Evolutionary conservation across 1,140 invertebrate genomes (phyloP), one percentile per base, ranked within the genome.

Genomic region (Ooceraea biroi): DNA sequence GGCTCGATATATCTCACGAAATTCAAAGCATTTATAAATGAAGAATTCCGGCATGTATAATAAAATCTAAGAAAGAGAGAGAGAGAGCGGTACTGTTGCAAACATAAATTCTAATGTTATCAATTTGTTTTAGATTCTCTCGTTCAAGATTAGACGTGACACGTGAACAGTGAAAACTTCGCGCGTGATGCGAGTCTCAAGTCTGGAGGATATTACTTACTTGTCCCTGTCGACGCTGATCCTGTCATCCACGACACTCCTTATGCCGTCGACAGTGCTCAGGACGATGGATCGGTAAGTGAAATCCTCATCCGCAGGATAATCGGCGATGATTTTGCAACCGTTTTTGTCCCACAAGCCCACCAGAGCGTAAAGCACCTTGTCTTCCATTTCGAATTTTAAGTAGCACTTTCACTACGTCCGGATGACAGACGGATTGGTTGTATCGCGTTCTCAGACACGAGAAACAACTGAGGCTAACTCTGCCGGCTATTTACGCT

Each of bases 401-500:
- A 11, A 48, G 17, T n/a, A 19, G 22, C 68, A 61, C 27, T 57
- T 48, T 25, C 36, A 41, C 17, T 55, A 36, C 68, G 55, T 1
- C 27, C 44, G 22, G 25, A 83, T 58, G 41, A 46, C 55, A 19
- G 63, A n/a, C 41, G 1, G 68, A 3, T 48, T 27, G 57, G 58
- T 60, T 58, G n/a, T 55, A 25, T 71, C 61, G 1, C 58, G 12
- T 57, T 85, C 1, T 10, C 46, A 55, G 36, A 57, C 22, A 12
- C 22, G 36, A 57, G 50, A 50, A 52, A 0, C 22, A 7, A 30
- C 12, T 14, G 25, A 52, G 27, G 44, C 50, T 66, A 58, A 77
- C 80, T 50, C 65, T 22, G 69, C 17, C 11, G 61, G 60, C 97
- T 95, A 50, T 96, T 94, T 0, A 97, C 96, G 63, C 3, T 97